Evolutionary conservation across 2,888 invertebrate genomes (phyloP), one percentile per base, ranked within the genome.

Genomic region (Branchipolynoe longqiensis): DNA sequence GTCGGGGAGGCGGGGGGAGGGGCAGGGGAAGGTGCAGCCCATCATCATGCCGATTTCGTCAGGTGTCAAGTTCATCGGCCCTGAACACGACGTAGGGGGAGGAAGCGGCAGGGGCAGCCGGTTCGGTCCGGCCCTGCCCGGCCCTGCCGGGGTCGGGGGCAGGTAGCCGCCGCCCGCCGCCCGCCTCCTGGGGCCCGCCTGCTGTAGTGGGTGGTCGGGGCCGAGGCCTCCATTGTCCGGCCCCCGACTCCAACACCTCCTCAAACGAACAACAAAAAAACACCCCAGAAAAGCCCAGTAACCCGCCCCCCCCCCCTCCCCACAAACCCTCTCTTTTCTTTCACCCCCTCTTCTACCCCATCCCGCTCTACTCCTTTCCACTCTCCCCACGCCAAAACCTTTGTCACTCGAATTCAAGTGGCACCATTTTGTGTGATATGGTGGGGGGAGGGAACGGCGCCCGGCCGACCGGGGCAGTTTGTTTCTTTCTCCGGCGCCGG

Each of bases 41-140:
- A 41, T 54, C 41, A 78, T 54, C 78, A 78, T 48, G 78, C 31
- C 54, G 78, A 78, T 78, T 78, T 78, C 78, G n/a, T 78, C 78
- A 78, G 54, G 78, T 78, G 78, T 78, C 78, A 78, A 78, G 54
- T 78, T 78, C 54, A 78, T 48, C 54, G 36, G n/a, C 8, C 62
- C 33, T 38, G 69, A 3, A 69, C 69, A 69, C 69, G 4, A 38
- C 62, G n/a, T n/a, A 14, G n/a, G n/a, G n/a, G n/a, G n/a, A n/a
- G n/a, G n/a, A n/a, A n/a, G n/a, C n/a, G n/a, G n/a, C n/a, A n/a
- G n/a, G n/a, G n/a, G n/a, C n/a, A n/a, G n/a, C n/a, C n/a, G n/a
- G n/a, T n/a, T n/a, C n/a, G n/a, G n/a, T n/a, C n/a, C n/a, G n/a
- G n/a, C n/a, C n/a, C n/a, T n/a, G n/a, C n/a, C n/a, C n/a, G n/a